A percentile compares a stretch with the other conserved stretches of the same genome.
phyloP scores from a whole-genome alignment of 1,140 invertebrate genomes.

The Drosophila yakuba region DNA sequence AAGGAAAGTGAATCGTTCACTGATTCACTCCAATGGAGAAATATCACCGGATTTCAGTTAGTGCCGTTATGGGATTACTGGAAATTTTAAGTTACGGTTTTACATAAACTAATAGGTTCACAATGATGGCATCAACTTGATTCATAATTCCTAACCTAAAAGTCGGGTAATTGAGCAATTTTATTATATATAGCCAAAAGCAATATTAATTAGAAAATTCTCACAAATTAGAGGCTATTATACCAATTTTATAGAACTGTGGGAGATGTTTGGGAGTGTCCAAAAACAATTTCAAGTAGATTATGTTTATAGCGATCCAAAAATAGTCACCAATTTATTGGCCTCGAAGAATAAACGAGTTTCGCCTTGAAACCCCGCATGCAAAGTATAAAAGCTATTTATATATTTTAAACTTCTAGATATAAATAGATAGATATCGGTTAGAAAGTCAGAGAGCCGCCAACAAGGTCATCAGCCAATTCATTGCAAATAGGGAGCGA shows the following conservation, averaged over 20 bases:
- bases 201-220: background rate
- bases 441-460: slow-evolving; percentile 37
- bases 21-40: slow-evolving; percentile 18
- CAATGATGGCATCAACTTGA: no score
- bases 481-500: slow-evolving; percentile 11
- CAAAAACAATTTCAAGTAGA: slow-evolving; percentile 26
- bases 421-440: slow-evolving; percentile 40
- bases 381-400: slow-evolving; percentile 9
- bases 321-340: slow-evolving; percentile 38
- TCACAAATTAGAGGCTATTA: background rate
- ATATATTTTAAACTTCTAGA: slow-evolving; percentile 10
- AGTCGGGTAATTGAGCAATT: background rate
- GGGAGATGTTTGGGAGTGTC: slow-evolving; percentile 19
- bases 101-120: no score
- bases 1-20: slow-evolving; percentile 38
- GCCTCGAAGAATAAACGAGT: slow-evolving; percentile 24
- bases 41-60: slow-evolving; percentile 4
- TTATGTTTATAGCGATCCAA: slow-evolving; percentile 33
- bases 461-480: slow-evolving; percentile 34
- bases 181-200: background rate
- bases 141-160: background rate
- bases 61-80: background rate
- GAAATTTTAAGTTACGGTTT: background rate
- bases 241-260: background rate
- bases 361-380: slow-evolving; percentile 15